A percentile compares a stretch with the other conserved stretches of the same genome.
These are phyloP conservation scores for Botia almorhae DNA, from an alignment of 2,797 vertebrate species.

Conservation along the genomic window DNA sequence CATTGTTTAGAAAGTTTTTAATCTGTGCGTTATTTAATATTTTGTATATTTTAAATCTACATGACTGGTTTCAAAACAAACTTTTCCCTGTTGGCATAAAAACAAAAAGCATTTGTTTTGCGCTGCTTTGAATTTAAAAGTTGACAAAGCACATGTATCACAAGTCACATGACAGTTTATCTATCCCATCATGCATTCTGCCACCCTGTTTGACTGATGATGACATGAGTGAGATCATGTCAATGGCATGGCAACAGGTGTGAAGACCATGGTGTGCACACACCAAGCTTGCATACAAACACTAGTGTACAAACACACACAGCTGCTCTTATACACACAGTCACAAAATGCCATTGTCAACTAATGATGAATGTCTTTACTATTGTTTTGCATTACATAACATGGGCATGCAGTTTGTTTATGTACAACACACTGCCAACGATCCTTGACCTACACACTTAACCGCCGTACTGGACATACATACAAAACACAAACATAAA, in stretches of 20 bases:
- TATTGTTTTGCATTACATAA: constrained; percentile 37
- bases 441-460: constrained; percentile 31
- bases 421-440: constrained; percentile 50
- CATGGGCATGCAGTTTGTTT: constrained; percentile 31
- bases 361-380: background rate
- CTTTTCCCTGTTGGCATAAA: constrained; percentile 1
- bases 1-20: no score
- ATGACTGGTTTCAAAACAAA: constrained; percentile 35
- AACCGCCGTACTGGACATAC: constrained; percentile 28
- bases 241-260: constrained; percentile 27
- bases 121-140: background rate
- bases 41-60: background rate
- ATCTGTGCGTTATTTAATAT: background rate
- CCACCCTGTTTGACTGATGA: constrained; percentile 8
- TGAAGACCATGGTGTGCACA: constrained; percentile 7
- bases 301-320: background rate
- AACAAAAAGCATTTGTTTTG: background rate
- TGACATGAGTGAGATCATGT: constrained; percentile 20
- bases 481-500: constrained; percentile 5
- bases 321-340: constrained; percentile 2
- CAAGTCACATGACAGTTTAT: constrained; percentile 23
- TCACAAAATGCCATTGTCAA: background rate
- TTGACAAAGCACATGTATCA: constrained; percentile 25
- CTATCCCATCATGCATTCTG: constrained; percentile 7
- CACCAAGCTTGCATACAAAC: background rate